Base-by-base conservation (phyloP, 2,888 invertebrate species). In the Tetragonula carbonaria region DNA sequence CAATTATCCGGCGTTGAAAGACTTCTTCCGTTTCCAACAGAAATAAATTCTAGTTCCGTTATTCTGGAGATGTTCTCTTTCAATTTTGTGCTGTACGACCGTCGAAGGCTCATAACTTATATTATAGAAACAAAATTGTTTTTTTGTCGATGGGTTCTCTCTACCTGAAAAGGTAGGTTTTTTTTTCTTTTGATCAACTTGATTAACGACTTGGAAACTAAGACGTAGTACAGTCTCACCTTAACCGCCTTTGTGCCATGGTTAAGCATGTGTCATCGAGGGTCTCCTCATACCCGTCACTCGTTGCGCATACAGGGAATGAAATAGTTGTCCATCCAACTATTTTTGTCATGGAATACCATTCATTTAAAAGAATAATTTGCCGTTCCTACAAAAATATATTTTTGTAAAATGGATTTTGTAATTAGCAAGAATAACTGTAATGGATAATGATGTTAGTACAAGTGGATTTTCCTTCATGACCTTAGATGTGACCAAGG, bases 231-330 rank as follows among this genome's bases (percentile, higher is more conserved):
- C 21, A 63, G 57, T 21, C n/a, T 77, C 70, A 82, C 70, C 78
- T 71, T 77, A 78, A 77, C 28, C 14, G 70, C 71, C 71, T 84
- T 80, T 38, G 65, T 74, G 50, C 28, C 59, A 55, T 28, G 62
- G 59, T 78, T 74, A 70, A 75, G 66, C 59, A 78, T 86, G 84
- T 88, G 87, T 88, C 88, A 88, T 85, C 84, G 57, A 53, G 71
- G 68, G 63, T 77, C 67, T 80, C 57, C 1, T 28, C 23, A 71
- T 81, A 57, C 80, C 71, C 79, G 68, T 87, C 88, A 88, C 55
- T 81, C 23, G 50, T 68, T 75, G 55, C 50, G 33, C 73, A 13
- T 81, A 83, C 57, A 88, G 81, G 80, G 75, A 78, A 65, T 23
- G 59, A 59, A 78, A 50, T 80, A 78, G 53, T 80, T 78, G 74